These are phyloP conservation scores for Pygoscelis adeliae DNA, from an alignment of 2,113 vertebrate species.

Conservation along the genomic window DNA sequence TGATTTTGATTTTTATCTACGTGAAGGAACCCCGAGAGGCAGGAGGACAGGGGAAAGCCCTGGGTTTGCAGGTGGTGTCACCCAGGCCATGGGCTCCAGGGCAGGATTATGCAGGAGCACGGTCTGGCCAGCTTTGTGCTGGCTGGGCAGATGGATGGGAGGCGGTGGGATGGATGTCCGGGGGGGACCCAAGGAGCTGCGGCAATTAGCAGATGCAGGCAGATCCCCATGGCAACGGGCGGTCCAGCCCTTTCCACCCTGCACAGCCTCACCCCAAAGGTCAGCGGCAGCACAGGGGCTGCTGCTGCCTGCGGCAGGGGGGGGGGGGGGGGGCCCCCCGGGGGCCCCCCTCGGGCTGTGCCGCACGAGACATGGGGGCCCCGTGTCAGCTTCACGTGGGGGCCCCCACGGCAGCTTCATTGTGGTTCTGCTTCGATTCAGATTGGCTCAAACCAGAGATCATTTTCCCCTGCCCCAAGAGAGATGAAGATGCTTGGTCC, in stretches of 20 bases:
- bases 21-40: rapidly evolving
- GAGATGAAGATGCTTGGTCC: neutral
- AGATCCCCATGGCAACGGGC: neutral
- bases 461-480: neutral
- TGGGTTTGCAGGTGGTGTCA: neutral
- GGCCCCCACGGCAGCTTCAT: neutral
- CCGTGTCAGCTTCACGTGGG: neutral
- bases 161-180: rapidly evolving
- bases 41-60: neutral
- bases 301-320: neutral
- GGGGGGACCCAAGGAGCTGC: neutral
- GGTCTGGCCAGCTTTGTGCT: neutral
- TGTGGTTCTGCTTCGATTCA: neutral
- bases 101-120: neutral
- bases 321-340: rapidly evolving
- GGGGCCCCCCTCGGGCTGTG: neutral
- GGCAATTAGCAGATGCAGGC: neutral
- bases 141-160: neutral
- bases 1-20: rapidly evolving
- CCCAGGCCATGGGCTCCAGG: neutral
- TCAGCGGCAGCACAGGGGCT: neutral
- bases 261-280: neutral
- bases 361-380: rapidly evolving
- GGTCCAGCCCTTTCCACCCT: neutral
- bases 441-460: neutral